Evolutionary conservation across 2,888 invertebrate genomes (phyloP).

Genomic region (Sesia bembeciformis): DNA sequence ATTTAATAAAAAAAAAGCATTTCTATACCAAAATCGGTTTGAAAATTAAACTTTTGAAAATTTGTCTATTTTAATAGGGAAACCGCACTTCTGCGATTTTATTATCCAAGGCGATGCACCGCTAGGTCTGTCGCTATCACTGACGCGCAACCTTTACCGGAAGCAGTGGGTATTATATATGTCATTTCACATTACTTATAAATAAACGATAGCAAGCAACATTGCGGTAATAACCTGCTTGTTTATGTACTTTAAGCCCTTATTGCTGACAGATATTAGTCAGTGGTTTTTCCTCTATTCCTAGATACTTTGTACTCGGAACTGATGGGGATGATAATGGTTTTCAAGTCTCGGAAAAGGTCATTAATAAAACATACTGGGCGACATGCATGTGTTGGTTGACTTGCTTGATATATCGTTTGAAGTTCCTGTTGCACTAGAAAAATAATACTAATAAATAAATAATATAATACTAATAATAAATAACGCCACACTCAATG

Average conservation of each 20-base stretch:
- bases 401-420: background rate
- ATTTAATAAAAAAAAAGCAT: no score
- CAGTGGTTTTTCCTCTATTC: background rate
- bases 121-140: background rate
- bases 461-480: no score
- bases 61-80: no score
- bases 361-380: background rate
- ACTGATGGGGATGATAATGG: background rate
- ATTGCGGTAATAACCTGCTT: background rate
- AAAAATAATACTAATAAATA: no score
- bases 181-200: background rate
- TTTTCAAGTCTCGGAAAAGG: background rate
- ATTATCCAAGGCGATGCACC: no score
- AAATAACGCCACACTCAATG: no score
- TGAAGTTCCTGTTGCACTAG: no score
- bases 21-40: no score
- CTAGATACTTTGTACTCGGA: background rate
- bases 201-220: background rate
- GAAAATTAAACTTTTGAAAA: no score
- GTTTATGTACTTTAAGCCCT: background rate
- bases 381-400: background rate
- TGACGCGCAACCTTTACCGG: background rate
- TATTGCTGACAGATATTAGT: no score
- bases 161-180: background rate
- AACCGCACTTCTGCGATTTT: no score